Evolutionary conservation across 2,888 invertebrate genomes (phyloP).

Genomic region (Drosophila limbata): DNA sequence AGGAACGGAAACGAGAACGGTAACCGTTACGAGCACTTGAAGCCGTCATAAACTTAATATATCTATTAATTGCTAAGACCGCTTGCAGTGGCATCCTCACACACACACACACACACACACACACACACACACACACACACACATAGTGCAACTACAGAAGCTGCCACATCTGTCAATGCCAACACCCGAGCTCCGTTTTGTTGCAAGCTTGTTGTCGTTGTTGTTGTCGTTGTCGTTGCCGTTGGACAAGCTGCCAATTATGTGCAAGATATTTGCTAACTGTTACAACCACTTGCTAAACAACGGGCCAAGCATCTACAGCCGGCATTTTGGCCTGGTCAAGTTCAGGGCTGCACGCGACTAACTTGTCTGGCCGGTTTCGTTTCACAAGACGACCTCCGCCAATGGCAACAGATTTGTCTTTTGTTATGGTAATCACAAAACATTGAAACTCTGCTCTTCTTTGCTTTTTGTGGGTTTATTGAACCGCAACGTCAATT

Average conservation of each 20-base stretch:
- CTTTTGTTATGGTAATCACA: constrained; percentile 70
- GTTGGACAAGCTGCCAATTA: constrained; percentile 74
- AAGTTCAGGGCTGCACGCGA: constrained; percentile 80
- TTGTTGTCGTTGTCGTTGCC: constrained; percentile 41
- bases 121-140: constrained; percentile 3
- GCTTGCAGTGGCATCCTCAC: constrained; percentile 33
- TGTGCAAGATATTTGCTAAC: constrained; percentile 74
- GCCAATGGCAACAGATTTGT: constrained; percentile 21
- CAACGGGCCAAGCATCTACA: not conserved
- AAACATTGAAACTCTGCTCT: constrained; percentile 16
- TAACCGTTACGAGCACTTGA: constrained; percentile 57
- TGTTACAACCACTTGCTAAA: constrained; percentile 71
- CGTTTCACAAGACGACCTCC: constrained; percentile 18
- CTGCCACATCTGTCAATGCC: constrained; percentile 68
- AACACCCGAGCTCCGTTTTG: constrained; percentile 47
- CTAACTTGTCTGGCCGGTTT: constrained; percentile 70
- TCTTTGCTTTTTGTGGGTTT: constrained; percentile 54
- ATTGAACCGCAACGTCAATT: constrained; percentile 54
- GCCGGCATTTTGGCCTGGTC: constrained; percentile 62
- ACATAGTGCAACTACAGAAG: constrained; percentile 14
- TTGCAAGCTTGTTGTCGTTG: constrained; percentile 29
- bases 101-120: constrained; percentile 6
- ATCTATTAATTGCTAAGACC: constrained; percentile 70
- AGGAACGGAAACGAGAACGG: constrained; percentile 32
- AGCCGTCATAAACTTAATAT: constrained; percentile 66